A percentile compares a stretch with the other conserved stretches of the same genome.
Evolutionary conservation across 2,797 vertebrate genomes (phyloP).

Genomic region (Silurus lanzhouensis): DNA sequence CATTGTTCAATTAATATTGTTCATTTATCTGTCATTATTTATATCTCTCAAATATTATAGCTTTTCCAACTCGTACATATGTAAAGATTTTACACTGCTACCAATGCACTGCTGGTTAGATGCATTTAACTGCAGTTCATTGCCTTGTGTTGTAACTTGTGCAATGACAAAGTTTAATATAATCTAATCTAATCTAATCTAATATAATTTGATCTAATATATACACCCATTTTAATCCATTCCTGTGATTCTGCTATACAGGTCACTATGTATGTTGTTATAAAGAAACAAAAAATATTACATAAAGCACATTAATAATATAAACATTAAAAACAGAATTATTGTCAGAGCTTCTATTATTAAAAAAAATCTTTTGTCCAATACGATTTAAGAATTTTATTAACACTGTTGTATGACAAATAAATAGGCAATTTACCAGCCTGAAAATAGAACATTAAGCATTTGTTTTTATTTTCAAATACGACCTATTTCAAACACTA

Average conservation of each 20-base stretch:
- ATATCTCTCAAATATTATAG: too few species aligned
- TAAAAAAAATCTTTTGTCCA: not conserved
- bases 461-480: not conserved
- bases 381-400: not conserved
- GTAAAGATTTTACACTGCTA: too few species aligned
- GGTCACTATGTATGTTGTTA: not conserved
- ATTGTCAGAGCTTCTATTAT: not conserved
- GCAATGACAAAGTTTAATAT: too few species aligned
- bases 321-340: not conserved
- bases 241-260: not conserved
- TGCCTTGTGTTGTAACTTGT: too few species aligned
- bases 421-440: not conserved
- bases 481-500: not conserved
- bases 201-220: too few species aligned
- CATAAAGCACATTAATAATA: not conserved
- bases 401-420: not conserved
- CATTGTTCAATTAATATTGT: too few species aligned
- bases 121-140: too few species aligned
- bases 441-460: not conserved
- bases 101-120: too few species aligned
- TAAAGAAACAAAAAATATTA: slow-evolving; percentile 1
- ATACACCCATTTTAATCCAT: not conserved
- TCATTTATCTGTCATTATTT: too few species aligned
- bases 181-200: too few species aligned
- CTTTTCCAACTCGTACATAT: too few species aligned